A percentile compares a stretch with the other conserved stretches of the same genome.
Evolutionary conservation across 2,888 invertebrate species (phyloP).

Genomic region (Diploptera punctata): DNA sequence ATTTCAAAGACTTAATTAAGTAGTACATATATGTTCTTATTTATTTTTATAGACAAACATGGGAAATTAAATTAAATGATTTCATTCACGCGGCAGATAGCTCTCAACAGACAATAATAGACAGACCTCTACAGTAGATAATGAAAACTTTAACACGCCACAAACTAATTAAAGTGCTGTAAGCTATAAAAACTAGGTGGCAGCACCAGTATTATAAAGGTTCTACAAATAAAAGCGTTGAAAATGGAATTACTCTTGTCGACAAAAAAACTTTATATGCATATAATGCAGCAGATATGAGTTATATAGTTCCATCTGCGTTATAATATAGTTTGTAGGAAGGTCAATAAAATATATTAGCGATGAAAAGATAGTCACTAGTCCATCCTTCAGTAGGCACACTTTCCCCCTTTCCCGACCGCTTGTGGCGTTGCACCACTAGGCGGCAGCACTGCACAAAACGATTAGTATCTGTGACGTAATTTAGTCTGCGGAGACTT

Average conservation of each 20-base stretch:
- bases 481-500: constrained; percentile 36
- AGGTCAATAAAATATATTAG: constrained; percentile 20
- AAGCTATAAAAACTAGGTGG: neutral
- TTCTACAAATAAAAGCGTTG: neutral
- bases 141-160: neutral
- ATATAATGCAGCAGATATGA: neutral
- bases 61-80: too few relatives aligned
- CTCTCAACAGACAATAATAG: constrained; percentile 1
- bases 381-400: constrained; percentile 22
- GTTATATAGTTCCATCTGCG: neutral
- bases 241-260: neutral
- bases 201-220: neutral
- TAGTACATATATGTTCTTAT: too few relatives aligned
- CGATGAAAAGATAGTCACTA: constrained; percentile 29
- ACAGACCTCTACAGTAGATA: neutral
- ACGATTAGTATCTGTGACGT: constrained; percentile 35
- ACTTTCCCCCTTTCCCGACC: too few relatives aligned
- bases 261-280: neutral
- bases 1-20: too few relatives aligned
- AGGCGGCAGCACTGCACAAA: constrained; percentile 30
- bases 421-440: neutral
- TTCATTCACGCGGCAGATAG: neutral
- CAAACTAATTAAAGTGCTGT: neutral
- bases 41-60: too few relatives aligned
- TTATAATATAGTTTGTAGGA: neutral